Conservation (phyloP, 2,888 invertebrate genomes). For the Nomada fabriciana region DNA sequence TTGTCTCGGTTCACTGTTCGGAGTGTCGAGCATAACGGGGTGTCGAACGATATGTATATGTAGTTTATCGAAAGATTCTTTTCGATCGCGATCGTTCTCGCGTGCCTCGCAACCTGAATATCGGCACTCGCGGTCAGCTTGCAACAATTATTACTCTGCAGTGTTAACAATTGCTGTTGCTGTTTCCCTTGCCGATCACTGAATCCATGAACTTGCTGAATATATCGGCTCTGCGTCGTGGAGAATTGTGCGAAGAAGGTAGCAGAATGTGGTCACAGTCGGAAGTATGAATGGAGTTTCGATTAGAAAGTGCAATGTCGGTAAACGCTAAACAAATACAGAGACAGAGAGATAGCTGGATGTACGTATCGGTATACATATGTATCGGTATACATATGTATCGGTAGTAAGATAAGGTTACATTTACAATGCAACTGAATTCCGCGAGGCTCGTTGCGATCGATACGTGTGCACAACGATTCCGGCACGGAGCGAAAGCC, state of each 20-base stretch:
- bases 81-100: not conserved
- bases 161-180: too few relatives aligned
- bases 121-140: not conserved
- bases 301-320: not conserved
- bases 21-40: too few relatives aligned
- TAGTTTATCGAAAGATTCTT: too few relatives aligned
- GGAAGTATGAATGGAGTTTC: constrained; percentile 1
- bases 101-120: not conserved
- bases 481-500: constrained; percentile 48
- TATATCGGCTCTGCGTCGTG: not conserved
- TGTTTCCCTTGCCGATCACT: too few relatives aligned
- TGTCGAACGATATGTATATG: too few relatives aligned
- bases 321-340: not conserved
- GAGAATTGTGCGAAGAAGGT: not conserved
- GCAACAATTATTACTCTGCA: too few relatives aligned
- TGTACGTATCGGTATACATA: not conserved
- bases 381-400: too few relatives aligned
- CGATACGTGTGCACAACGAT: constrained; percentile 65
- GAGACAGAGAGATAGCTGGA: constrained; percentile 3
- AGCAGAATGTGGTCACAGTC: not conserved
- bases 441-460: constrained; percentile 62
- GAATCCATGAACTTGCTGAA: too few relatives aligned
- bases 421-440: constrained; percentile 79
- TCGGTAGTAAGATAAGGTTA: constrained; percentile 17
- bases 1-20: not conserved